Percentiles rank a stretch among this genome's conserved stretches.
Evolutionary conservation across 2,888 invertebrate species (phyloP).

Genomic region (Eupithecia abbreviata): DNA sequence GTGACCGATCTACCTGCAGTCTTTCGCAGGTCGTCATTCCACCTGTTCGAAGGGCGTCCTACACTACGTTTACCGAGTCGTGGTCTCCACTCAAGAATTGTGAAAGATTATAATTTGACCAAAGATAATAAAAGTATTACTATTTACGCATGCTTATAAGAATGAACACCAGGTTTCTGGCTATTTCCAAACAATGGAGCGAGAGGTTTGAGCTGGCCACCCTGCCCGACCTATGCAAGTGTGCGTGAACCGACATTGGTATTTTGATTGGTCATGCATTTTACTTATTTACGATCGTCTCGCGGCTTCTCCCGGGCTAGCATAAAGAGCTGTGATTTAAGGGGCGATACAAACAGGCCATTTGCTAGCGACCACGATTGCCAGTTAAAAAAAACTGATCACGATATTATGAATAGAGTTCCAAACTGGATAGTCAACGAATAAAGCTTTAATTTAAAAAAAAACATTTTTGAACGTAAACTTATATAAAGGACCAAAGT

Average conservation of each 20-base stretch:
- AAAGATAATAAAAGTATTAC: no score
- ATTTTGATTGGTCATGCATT: constrained; percentile 85
- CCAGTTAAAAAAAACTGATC: background rate
- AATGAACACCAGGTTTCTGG: background rate
- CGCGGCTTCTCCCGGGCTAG: constrained; percentile 66
- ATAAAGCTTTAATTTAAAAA: no score
- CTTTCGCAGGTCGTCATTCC: no score
- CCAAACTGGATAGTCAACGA: background rate
- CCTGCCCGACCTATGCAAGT: constrained; percentile 42
- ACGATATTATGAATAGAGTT: constrained; percentile 28
- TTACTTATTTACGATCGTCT: constrained; percentile 79
- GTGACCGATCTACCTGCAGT: no score
- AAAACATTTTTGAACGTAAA: no score
- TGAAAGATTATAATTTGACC: no score
- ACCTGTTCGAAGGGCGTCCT: no score
- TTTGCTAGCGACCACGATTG: background rate
- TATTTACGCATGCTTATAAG: background rate
- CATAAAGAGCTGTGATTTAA: constrained; percentile 78
- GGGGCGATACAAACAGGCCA: constrained; percentile 39
- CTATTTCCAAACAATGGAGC: background rate
- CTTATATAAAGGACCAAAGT: no score
- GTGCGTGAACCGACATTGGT: constrained; percentile 79
- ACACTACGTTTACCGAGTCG: no score
- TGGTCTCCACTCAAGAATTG: no score
- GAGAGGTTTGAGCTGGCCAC: background rate